Conservation (phyloP, 35 echinoderm and acorn worm species). For the Eucidaris tribuloides region DNA sequence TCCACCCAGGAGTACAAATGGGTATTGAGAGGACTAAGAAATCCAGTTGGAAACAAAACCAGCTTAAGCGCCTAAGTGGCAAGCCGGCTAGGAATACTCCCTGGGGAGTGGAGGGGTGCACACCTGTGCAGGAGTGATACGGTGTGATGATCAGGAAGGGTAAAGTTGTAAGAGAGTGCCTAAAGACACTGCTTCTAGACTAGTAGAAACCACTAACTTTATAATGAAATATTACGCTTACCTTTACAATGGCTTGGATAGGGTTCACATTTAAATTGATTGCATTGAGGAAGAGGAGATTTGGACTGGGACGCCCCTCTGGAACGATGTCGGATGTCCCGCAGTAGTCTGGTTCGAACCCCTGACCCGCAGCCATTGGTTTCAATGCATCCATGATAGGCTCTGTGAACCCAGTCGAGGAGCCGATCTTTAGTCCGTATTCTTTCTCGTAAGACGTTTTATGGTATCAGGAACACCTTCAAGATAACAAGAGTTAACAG, state of each 20-base stretch:
- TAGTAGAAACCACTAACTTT: no score
- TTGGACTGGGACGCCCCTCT: conserved; percentile 66
- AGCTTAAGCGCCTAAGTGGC: no score
- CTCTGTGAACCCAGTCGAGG: conserved; percentile 74
- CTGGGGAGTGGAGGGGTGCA: no score
- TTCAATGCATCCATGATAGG: conserved; percentile 68
- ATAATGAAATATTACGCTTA: no score
- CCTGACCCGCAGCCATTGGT: conserved; percentile 57
- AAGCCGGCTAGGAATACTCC: no score
- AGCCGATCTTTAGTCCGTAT: conserved; percentile 71
- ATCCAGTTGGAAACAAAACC: conserved; percentile 12
- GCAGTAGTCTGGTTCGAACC: conserved; percentile 75
- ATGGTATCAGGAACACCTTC: conserved; percentile 63
- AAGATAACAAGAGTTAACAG: no score
- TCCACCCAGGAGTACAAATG: no score
- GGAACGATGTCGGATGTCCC: conserved; percentile 67
- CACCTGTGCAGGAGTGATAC: no score
- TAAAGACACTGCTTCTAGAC: no score
- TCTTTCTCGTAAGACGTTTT: conserved; percentile 25
- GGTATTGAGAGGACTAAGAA: conserved; percentile 32
- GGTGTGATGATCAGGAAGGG: no score
- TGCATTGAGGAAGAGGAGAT: conserved; percentile 84
- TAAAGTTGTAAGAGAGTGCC: no score
- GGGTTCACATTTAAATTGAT: conserved; percentile 68
- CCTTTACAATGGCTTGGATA: conserved; percentile 84